Evolutionary conservation across 2,113 vertebrate species (phyloP), one percentile per base, ranked within the genome.

Genomic region (Ammodytes marinus): DNA sequence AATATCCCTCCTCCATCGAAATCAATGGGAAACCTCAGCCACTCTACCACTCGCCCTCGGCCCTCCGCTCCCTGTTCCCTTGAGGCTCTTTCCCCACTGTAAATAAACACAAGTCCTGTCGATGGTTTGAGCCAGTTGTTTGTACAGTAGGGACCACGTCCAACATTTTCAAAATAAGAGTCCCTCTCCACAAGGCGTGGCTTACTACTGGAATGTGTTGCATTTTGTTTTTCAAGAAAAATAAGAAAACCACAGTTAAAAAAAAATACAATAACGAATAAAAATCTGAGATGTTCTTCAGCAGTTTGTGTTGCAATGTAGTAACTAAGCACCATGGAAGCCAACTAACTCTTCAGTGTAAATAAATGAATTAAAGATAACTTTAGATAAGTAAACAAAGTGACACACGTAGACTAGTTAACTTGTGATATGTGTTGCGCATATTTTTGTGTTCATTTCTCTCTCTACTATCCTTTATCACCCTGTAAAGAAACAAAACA

Each of bases 141-240:
- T 93, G 90, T 91, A 93, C 55, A 89, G 84, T 85, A 89, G 88
- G 89, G 92, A 94, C 86, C 77, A 81, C 69, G 74, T 92, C 90
- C 86, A 84, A 80, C 79, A 79, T 88, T 93, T 89, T 88, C 82
- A 91, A 86, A 93, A 87, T 72, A 79, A 85, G 82, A 90, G 91
- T 92, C 92, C 92, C 91, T 84, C 60, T 87, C 71, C 88, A 87
- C 89, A 90, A 84, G 77, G 82, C 89, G 92, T 91, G 92, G 94
- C 94, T 94, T 91, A 91, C 89, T 94, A 95, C 95, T 96, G 95
- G 95, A 95, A 95, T 95, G 95, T 96, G 94, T 94, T 95, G 90
- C 93, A 90, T 94, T 94, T 92, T 95, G 92, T 94, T 94, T 94
- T 94, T 91, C 89, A 92, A 91, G 84, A 94, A 95, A 91, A 93